Base-by-base conservation (phyloP, 2,113 vertebrate species). In the Antigone vipio region DNA sequence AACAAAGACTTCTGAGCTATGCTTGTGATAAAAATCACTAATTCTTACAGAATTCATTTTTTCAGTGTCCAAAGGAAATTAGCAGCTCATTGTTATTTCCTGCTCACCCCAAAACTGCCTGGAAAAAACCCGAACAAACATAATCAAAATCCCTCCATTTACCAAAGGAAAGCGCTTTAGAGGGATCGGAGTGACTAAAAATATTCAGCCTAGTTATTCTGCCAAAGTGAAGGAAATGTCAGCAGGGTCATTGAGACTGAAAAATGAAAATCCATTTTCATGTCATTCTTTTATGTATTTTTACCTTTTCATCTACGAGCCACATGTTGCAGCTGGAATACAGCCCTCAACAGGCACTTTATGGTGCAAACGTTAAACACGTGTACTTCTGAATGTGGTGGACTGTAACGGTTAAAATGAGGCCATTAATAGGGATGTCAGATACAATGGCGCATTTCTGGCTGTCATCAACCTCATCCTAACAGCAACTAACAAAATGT, bases 31-130 rank as follows among this genome's bases (percentile, higher is more conserved):
- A 83, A 94, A 94, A 75, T 38, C 23, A 92, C 77, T 86, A 66
- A 88, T 86, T 89, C 53, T 76, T 73, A 79, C 6, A 82, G 27
- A 66, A 42, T 34, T 42, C 12, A 30, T 71, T 76, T 75, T 62
- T 88, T 73, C 67, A 80, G 52, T 47, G 30, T n/a, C 72, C 47
- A 93, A 80, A 94, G 59, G 47, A 95, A 95, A 95, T 42, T 50
- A 90, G n/a, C 26, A 74, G 38, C 32, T 77, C 45, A 64, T 52
- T 83, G 20, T 74, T 58, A 90, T 35, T 83, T 73, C 52, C 50
- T 52, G 50, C 13, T 85, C 17, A 81, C 35, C 58, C 30, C 27
- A 56, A 73, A 89, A 91, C 47, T 22, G 17, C 35, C 42, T 76
- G 27, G 34, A 44, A 63, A 90, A 71, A 55, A 24, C 1, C 1